A percentile compares a stretch with the other conserved stretches of the same genome.
Evolutionary conservation across 2,888 invertebrate genomes (phyloP).

Genomic region (Achlya flavicornis): DNA sequence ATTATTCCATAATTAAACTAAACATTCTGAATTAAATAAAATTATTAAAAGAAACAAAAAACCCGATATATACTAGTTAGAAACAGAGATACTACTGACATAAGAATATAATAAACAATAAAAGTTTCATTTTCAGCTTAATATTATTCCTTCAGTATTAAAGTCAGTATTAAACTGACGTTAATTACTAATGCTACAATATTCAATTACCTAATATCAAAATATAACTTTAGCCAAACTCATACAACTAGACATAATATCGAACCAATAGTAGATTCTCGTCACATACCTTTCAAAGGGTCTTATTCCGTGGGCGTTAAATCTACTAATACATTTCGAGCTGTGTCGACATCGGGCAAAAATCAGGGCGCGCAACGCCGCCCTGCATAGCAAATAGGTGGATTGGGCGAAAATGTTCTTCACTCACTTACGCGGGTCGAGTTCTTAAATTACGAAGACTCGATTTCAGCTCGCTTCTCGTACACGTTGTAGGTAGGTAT

Average conservation of each 20-base stretch:
- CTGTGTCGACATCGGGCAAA: conserved; percentile 76
- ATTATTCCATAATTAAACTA: no score
- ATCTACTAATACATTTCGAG: conserved; percentile 79
- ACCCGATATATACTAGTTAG: no score
- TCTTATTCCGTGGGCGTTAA: conserved; percentile 73
- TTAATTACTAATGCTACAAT: not conserved
- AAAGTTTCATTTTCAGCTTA: no score
- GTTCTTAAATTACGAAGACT: conserved; percentile 34
- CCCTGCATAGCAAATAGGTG: conserved; percentile 77
- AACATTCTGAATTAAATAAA: no score
- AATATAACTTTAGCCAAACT: not conserved
- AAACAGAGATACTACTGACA: no score
- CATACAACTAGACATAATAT: conserved; percentile 11
- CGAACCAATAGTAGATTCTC: conserved; percentile 65
- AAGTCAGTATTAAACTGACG: no score
- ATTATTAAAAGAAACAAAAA: no score
- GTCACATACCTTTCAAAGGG: conserved; percentile 62
- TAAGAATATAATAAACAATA: no score
- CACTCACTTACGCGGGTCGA: conserved; percentile 32
- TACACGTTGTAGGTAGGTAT: conserved; percentile 2
- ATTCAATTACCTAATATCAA: not conserved
- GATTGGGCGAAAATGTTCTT: conserved; percentile 42
- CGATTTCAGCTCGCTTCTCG: conserved; percentile 2
- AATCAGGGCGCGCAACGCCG: conserved; percentile 72
- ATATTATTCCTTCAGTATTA: no score